phyloP scores from a whole-genome alignment of 2,113 vertebrate genomes.

The Merops nubicus region DNA sequence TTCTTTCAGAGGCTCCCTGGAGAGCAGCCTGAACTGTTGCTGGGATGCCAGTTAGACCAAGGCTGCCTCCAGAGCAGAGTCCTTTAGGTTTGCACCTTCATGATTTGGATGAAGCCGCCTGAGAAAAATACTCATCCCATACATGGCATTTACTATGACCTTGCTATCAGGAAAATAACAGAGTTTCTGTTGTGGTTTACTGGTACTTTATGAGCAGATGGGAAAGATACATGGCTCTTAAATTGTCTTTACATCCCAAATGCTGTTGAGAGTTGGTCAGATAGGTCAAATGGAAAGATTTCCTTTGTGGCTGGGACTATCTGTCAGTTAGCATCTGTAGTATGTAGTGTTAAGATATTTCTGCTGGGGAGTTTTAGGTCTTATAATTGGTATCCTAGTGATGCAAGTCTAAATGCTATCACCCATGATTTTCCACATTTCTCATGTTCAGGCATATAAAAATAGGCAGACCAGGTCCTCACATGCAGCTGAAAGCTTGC shows the following conservation, averaged over 20 bases:
- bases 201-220: neutral
- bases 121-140: neutral
- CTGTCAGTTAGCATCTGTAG: neutral
- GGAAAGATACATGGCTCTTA: neutral
- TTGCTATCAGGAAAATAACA: neutral
- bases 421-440: neutral
- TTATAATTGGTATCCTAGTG: neutral
- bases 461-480: neutral
- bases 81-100: neutral
- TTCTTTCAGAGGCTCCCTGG: neutral
- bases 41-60: neutral
- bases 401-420: neutral
- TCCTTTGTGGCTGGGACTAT: neutral
- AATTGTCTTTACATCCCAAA: neutral
- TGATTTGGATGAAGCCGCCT: rapidly evolving
- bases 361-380: neutral
- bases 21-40: neutral
- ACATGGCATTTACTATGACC: neutral
- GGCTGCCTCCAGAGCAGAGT: neutral
- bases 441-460: neutral
- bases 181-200: neutral
- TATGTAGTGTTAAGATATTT: neutral
- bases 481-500: rapidly evolving
- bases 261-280: neutral
- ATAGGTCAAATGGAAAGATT: neutral